A percentile compares a stretch with the other conserved stretches of the same genome.
These are phyloP conservation scores for Melangyna quadrimaculata DNA, from an alignment of 2,888 invertebrate genomes.

Conservation along the genomic window DNA sequence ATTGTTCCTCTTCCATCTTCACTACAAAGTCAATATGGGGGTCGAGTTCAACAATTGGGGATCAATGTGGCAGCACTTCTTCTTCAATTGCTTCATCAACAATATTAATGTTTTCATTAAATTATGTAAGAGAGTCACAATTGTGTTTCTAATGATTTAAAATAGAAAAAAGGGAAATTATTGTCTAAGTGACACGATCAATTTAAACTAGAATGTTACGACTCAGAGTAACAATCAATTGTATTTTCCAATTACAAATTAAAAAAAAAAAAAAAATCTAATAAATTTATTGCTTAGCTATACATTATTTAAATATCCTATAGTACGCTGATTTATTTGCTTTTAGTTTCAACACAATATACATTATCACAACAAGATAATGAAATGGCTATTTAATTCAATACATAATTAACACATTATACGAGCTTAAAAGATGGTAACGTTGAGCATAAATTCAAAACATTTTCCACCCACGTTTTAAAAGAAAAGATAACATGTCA, in stretches of 20 bases:
- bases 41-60: conserved; percentile 18
- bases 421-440: conserved; percentile 30
- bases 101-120: conserved; percentile 16
- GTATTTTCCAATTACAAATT: conserved; percentile 10
- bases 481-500: conserved; percentile 9
- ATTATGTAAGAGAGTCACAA: conserved; percentile 39
- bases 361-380: conserved; percentile 6
- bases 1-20: background rate
- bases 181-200: background rate
- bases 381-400: conserved; percentile 19
- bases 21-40: background rate
- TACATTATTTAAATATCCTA: background rate
- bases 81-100: conserved; percentile 2
- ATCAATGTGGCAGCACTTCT: conserved; percentile 13
- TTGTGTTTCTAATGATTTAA: conserved; percentile 35
- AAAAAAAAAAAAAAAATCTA: too few species aligned
- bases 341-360: conserved; percentile 3
- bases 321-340: background rate
- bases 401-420: conserved; percentile 49
- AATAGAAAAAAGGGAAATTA: background rate
- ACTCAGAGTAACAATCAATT: background rate
- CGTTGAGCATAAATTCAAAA: conserved; percentile 24
- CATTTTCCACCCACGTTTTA: conserved; percentile 2
- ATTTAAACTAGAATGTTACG: background rate
- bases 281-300: too few species aligned